A percentile compares a stretch with the other conserved stretches of the same genome.
Conservation (phyloP, 1,140 invertebrate species). For the Thaumatotibia leucotreta region DNA sequence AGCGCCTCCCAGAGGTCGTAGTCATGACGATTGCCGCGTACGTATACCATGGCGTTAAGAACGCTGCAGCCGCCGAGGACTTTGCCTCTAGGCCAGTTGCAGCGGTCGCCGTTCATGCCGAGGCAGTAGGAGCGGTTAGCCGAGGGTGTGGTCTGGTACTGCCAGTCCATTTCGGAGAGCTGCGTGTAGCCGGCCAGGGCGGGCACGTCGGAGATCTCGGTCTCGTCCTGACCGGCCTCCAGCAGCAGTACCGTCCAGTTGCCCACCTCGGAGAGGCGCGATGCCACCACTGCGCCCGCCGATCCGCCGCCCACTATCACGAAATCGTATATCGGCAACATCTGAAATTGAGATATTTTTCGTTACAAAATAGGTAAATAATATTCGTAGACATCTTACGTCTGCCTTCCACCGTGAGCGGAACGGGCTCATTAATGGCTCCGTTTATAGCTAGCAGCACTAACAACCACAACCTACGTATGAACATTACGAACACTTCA, state of each 20-base stretch:
- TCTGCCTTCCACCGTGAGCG: too few relatives aligned
- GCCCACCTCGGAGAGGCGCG: slow-evolving; percentile 86
- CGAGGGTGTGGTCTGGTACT: slow-evolving; percentile 92
- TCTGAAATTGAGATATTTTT: slow-evolving; percentile 69
- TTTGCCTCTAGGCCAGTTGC: slow-evolving; percentile 92
- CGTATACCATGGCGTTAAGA: slow-evolving; percentile 97
- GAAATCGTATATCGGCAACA: slow-evolving; percentile 87
- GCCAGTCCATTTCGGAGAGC: slow-evolving; percentile 92
- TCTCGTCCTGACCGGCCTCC: slow-evolving; percentile 91
- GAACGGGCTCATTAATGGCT: too few relatives aligned
- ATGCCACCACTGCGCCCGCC: slow-evolving; percentile 94
- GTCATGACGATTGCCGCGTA: slow-evolving; percentile 92
- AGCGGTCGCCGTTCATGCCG: slow-evolving; percentile 89
- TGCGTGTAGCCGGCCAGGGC: slow-evolving; percentile 86
- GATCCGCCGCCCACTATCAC: slow-evolving; percentile 94
- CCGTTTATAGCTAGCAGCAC: too few relatives aligned
- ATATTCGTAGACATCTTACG: background rate
- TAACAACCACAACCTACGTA: too few relatives aligned
- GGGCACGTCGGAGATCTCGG: slow-evolving; percentile 87
- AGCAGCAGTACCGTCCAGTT: slow-evolving; percentile 89
- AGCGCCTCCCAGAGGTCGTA: slow-evolving; percentile 93
- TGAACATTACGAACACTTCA: too few relatives aligned
- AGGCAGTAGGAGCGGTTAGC: slow-evolving; percentile 85
- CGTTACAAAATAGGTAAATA: background rate
- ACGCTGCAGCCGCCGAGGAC: slow-evolving; percentile 96